Evolutionary conservation across 2,113 vertebrate genomes (phyloP), one percentile per base, ranked within the genome.

Genomic region (Climacteris rufus): DNA sequence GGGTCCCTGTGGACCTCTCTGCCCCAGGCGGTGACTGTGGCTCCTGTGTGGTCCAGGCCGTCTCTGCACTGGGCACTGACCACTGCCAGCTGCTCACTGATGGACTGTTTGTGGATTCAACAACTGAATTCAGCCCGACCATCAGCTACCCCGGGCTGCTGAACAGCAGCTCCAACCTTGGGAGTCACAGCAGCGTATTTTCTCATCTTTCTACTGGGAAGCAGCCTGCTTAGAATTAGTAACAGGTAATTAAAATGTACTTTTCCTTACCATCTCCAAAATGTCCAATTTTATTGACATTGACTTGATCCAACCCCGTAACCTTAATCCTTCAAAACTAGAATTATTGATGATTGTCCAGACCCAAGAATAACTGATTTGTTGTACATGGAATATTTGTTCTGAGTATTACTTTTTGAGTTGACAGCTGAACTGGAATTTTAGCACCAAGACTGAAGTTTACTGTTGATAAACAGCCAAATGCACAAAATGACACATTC

Each of bases 401-500:
- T 92, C 50, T 60, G 74, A 68, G 71, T 27, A 44, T 44, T 68
- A 42, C 23, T 52, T 92, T 91, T 60, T 37, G 30, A 83, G 71
- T 9, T 92, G 92, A 94, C 88, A 97, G 49, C 76, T 88, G 52
- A 52, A 61, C 74, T 40, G 76, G 76, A 93, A 90, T 94, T 91
- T 69, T 45, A 91, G 88, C 71, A 75, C 56, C 0, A 3, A 90
- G 75, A 90, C 50, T 21, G 2, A 88, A 83, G 77, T 87, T 95
- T 82, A 78, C 11, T 69, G 89, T 37, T 93, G 83, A 92, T 71
- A 71, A 96, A 95, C 85, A 95, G 76, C 87, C 69, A 90, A 63
- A 81, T 14, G 22, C 44, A 86, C 3, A 3, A 71, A 92, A 85
- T 77, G 96, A 97, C 96, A 97, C 84, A 94, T 96, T 95, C 87